Evolutionary conservation across 2,113 vertebrate genomes (phyloP).

Genomic region (Propithecus coquereli): DNA sequence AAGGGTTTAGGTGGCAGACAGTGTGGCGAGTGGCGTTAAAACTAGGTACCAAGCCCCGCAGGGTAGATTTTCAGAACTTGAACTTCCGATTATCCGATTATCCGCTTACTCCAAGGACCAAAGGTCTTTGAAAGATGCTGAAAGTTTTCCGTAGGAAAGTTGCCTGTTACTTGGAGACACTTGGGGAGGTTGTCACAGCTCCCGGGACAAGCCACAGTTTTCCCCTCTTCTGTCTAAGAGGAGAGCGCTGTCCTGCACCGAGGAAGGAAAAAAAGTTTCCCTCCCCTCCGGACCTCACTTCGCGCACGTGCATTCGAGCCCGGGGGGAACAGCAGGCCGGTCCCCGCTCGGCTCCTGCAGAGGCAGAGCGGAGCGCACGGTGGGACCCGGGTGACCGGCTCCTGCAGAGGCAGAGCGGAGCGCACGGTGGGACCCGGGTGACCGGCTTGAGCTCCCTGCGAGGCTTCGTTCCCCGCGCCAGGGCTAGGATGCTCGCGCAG

Average conservation of each 20-base stretch:
- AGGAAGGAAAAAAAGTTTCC: not conserved
- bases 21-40: not conserved
- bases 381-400: too few species aligned
- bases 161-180: not conserved
- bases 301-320: accelerated
- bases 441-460: too few species aligned
- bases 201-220: not conserved
- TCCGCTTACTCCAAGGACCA: not conserved
- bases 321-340: not conserved
- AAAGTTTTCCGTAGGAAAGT: not conserved
- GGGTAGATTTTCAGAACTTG: not conserved
- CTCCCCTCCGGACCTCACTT: not conserved
- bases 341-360: not conserved
- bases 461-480: accelerated
- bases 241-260: not conserved
- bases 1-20: not conserved
- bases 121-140: not conserved
- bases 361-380: not conserved
- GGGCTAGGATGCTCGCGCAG: not conserved
- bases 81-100: not conserved
- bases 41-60: not conserved
- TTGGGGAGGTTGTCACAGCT: not conserved
- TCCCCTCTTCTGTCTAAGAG: not conserved
- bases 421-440: not conserved
- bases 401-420: not conserved